Evolutionary conservation across 1,140 invertebrate species (phyloP), one percentile per base, ranked within the genome.

Genomic region (Diprion similis): DNA sequence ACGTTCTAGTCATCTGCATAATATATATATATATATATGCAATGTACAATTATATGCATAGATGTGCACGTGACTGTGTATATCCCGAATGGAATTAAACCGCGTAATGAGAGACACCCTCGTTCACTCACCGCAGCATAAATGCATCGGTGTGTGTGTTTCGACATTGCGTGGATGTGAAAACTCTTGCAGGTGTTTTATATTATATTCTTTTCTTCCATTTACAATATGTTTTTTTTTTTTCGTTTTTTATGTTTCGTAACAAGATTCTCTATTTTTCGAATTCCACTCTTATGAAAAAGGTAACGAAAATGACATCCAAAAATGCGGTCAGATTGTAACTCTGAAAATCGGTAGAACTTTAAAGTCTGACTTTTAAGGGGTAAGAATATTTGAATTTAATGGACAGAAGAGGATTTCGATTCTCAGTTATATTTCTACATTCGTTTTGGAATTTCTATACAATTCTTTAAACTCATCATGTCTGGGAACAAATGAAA

Each of bases 71-170:
- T 51, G 48, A 10, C 10, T 51, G 51, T 9, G n/a, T 59, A 59
- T 59, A 15, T 17, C 9, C 9, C n/a, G 11, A 59, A 59, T 59
- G 51, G 9, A 59, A 59, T 59, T 59, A 59, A 59, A 9, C 51
- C 51, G 51, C 51, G 51, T 59, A 59, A 59, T 59, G 51, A 59
- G 51, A 59, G 51, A 59, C 51, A 59, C 51, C 51, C 51, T 13
- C 51, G 51, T 17, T 59, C 51, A 4, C 51, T 59, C 51, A 0
- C 24, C 24, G 24, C 24, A 37, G 24, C 6, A 37, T 37, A 37
- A 37, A 37, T 37, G 24, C 9, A 59, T 6, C 7, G 51, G 11
- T 4, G 11, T 59, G 51, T 15, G n/a, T 15, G n/a, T 59, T 17
- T 59, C 8, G 9, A 17, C 51, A 13, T 59, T 59, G 51, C 51